Percentiles rank a stretch among this genome's conserved stretches.
Conservation (phyloP, 2,113 vertebrate genomes). For the Struthio camelus region DNA sequence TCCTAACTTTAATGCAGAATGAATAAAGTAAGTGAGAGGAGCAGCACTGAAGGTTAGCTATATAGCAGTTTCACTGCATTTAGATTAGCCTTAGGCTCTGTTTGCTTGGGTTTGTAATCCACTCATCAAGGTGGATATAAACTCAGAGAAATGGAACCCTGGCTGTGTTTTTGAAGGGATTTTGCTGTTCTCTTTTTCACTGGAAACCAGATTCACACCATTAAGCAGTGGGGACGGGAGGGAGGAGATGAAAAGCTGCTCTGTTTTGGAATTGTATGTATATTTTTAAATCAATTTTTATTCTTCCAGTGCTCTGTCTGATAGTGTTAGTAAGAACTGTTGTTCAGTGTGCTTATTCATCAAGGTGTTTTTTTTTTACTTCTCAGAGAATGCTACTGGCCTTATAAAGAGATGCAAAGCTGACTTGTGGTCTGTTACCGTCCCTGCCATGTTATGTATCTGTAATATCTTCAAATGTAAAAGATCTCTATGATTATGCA, state of each 20-base stretch:
- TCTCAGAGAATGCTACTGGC: neutral
- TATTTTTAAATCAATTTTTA: neutral
- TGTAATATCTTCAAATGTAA: neutral
- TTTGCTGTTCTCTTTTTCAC: neutral
- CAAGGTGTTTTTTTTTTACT: neutral
- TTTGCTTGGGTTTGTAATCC: conserved; percentile 31
- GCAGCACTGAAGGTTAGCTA: neutral
- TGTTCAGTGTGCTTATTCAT: neutral
- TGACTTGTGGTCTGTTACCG: neutral
- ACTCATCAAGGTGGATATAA: conserved; percentile 3
- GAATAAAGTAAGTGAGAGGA: conserved; percentile 35
- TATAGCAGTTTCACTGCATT: conserved; percentile 6
- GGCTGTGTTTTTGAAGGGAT: neutral
- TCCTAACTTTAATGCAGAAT: conserved; percentile 31
- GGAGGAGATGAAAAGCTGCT: neutral
- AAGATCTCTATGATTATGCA: neutral
- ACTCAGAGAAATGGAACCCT: neutral
- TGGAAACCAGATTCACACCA: neutral
- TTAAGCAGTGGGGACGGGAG: neutral
- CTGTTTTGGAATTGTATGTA: neutral
- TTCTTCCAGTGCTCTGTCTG: neutral
- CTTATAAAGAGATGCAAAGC: neutral
- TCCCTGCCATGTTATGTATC: neutral
- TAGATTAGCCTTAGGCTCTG: conserved; percentile 20
- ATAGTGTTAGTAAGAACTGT: neutral